Base-by-base conservation (phyloP, 2,797 vertebrate genomes). In the Pagetopsis macropterus region DNA sequence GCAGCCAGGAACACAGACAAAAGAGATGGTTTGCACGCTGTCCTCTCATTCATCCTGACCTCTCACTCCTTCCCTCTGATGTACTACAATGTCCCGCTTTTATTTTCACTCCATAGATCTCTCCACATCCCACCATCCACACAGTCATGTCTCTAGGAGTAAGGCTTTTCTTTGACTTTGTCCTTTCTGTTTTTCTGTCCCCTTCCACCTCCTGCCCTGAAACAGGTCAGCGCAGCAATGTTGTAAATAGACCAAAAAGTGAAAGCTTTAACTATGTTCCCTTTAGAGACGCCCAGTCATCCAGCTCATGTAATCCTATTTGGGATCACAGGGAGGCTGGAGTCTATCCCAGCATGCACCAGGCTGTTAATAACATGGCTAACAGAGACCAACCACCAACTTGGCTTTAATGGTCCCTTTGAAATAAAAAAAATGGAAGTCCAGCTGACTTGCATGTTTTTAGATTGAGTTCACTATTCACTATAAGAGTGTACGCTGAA, bases 281-380 rank as follows among this genome's bases (percentile, higher is more conserved):
- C 67, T 81, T 76, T 80, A 50, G 67, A 84, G 83, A 82, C 23
- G 12, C 0, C 72, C 81, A 81, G 77, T 84, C 81, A 82, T 82
- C 84, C 85, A 78, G 73, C 72, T 61, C 81, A 75, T 88, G 83
- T 88, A 89, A 88, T 88, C 86, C 84, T 87, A 44, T 82, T 88
- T 59, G 84, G 60, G 66, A 31, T 77, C 52, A 62, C 52, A 57
- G 68, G 17, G 48, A 80, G 56, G 70, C 70, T 84, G 73, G 80
- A 80, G 78, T 75, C 67, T 55, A 65, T 83, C 72, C 79, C 79
- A 86, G 81, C 79, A 79, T 77, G 84, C 41, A 78, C 48, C 68
- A 55, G 61, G 57, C 61, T 69, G 64, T 49, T 81, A 65, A 75
- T 81, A 79, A 82, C 72, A 74, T 49, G 66, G 56, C 3, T 57